These are phyloP conservation scores for Allobates femoralis DNA, from an alignment of 2,797 vertebrate species.

Conservation along the genomic window DNA sequence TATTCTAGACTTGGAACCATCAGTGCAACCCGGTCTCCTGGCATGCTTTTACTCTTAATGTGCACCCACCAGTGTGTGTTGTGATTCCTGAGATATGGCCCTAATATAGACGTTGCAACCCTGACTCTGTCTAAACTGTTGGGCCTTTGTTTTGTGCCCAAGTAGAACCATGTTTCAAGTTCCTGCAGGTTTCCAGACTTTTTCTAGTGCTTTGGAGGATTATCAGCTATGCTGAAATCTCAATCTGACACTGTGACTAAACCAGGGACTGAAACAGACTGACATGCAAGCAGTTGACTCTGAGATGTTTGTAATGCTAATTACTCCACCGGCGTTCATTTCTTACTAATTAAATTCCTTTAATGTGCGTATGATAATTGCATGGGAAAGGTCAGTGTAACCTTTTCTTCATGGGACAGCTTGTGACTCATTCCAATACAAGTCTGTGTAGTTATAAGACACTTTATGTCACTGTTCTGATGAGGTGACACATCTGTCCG, in stretches of 20 bases:
- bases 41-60: not conserved
- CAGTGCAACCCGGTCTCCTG: not conserved
- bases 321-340: conserved; percentile 20
- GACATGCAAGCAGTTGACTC: not conserved
- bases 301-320: conserved; percentile 34
- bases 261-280: not conserved
- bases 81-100: too few species aligned
- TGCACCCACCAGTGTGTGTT: too few species aligned
- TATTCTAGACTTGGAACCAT: too few species aligned
- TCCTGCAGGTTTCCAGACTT: not conserved
- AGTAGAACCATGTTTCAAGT: not conserved
- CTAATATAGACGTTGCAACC: too few species aligned
- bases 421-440: conserved; percentile 5
- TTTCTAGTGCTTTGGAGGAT: not conserved
- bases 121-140: too few species aligned
- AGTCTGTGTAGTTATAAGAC: not conserved
- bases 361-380: conserved; percentile 26
- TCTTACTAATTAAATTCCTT: conserved; percentile 44
- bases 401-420: conserved; percentile 24
- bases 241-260: conserved; percentile 5
- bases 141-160: too few species aligned
- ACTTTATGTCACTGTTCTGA: not conserved
- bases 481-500: not conserved
- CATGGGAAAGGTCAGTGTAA: conserved; percentile 44
- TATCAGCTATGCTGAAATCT: not conserved